phyloP scores from a whole-genome alignment of 2,113 vertebrate genomes.

The Ondatra zibethicus region DNA sequence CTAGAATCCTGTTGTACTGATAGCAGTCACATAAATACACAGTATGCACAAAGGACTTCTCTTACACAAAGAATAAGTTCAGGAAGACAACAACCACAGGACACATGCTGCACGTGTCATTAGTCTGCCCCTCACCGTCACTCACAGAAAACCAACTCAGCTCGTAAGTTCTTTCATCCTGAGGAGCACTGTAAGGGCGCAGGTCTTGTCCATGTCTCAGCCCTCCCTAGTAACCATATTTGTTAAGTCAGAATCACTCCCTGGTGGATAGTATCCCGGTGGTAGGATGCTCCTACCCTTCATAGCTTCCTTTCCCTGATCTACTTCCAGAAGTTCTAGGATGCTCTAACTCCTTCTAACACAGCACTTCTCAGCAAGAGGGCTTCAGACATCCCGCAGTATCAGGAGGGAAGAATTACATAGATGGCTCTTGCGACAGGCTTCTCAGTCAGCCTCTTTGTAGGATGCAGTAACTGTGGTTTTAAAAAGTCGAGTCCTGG shows the following conservation, averaged over 20 bases:
- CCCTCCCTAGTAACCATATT: not conserved
- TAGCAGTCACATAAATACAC: not conserved
- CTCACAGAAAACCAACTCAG: not conserved
- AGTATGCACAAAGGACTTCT: not conserved
- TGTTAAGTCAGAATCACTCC: not conserved
- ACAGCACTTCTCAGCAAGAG: not conserved
- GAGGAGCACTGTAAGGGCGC: not conserved
- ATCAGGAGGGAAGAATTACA: not conserved
- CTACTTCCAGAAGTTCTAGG: not conserved
- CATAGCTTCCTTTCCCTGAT: not conserved
- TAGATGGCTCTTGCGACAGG: not conserved
- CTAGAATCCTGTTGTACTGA: not conserved
- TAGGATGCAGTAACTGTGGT: not conserved
- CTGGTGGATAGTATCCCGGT: too few relatives aligned
- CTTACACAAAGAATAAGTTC: not conserved
- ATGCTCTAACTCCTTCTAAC: not conserved
- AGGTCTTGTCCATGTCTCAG: not conserved
- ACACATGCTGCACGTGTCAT: accelerated
- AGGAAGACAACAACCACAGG: not conserved
- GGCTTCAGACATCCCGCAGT: not conserved
- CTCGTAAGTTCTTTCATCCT: not conserved
- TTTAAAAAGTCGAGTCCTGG: not conserved
- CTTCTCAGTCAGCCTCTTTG: not conserved
- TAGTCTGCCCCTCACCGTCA: not conserved
- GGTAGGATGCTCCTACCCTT: too few relatives aligned